Evolutionary conservation across 2,888 invertebrate genomes (phyloP).

Genomic region (Trileptium ribeirensis): DNA sequence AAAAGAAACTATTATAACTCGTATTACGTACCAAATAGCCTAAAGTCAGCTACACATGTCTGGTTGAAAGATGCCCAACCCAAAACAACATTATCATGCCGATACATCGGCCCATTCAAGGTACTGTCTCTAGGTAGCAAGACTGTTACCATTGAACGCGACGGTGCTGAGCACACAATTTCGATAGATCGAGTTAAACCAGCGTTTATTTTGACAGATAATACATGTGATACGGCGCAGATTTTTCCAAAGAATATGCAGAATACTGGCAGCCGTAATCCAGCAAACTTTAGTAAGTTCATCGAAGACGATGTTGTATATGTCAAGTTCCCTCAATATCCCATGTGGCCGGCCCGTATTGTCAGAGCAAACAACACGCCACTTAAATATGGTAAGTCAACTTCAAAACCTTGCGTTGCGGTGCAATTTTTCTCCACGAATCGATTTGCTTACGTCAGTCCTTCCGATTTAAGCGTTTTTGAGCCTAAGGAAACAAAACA

Average conservation of each 20-base stretch:
- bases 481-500: background rate
- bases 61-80: background rate
- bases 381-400: background rate
- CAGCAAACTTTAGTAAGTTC: too few relatives aligned
- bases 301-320: background rate
- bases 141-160: background rate
- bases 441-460: background rate
- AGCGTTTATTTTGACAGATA: background rate
- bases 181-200: background rate
- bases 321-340: background rate
- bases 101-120: background rate
- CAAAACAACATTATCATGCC: background rate
- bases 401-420: background rate
- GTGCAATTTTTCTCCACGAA: background rate
- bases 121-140: background rate
- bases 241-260: background rate
- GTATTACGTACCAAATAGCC: background rate
- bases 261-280: background rate
- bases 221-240: background rate
- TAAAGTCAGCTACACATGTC: background rate
- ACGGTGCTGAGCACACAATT: background rate
- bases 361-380: background rate
- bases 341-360: background rate
- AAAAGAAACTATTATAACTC: background rate
- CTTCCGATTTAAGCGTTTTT: background rate